Percentiles rank a stretch among this genome's conserved stretches.
Evolutionary conservation across 2,797 vertebrate species (phyloP).

Genomic region (Borostomias antarcticus): DNA sequence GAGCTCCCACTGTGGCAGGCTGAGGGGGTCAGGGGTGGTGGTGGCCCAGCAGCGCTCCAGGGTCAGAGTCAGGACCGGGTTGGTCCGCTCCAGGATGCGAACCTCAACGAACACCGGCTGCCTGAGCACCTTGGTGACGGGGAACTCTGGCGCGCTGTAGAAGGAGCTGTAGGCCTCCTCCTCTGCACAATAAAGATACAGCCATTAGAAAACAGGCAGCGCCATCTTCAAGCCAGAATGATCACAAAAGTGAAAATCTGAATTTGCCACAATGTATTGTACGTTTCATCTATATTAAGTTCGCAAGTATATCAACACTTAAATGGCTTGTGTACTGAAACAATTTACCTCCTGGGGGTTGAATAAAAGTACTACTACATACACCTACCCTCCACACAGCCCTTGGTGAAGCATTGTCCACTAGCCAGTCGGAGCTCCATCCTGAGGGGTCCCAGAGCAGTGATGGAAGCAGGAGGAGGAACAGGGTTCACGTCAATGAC

Average conservation of each 20-base stretch:
- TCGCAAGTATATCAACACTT: too few species aligned
- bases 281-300: too few species aligned
- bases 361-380: too few species aligned
- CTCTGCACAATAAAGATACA: too few species aligned
- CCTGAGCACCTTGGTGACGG: slow-evolving; percentile 67
- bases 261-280: too few species aligned
- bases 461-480: slow-evolving; percentile 61
- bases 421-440: slow-evolving; percentile 73
- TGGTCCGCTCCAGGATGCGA: slow-evolving; percentile 58
- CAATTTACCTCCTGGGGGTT: too few species aligned
- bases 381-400: slow-evolving; percentile 67
- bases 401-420: slow-evolving; percentile 67
- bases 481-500: slow-evolving; percentile 63
- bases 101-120: slow-evolving; percentile 72
- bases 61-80: slow-evolving; percentile 68
- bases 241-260: too few species aligned
- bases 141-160: slow-evolving; percentile 70
- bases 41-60: slow-evolving; percentile 80
- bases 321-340: too few species aligned
- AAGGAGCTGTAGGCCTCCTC: slow-evolving; percentile 65
- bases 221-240: too few species aligned
- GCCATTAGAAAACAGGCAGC: too few species aligned
- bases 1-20: slow-evolving; percentile 75
- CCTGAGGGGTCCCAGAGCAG: slow-evolving; percentile 59
- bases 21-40: slow-evolving; percentile 42